phyloP scores from a whole-genome alignment of 2,113 vertebrate genomes.

The Rhagologus leucostigma region DNA sequence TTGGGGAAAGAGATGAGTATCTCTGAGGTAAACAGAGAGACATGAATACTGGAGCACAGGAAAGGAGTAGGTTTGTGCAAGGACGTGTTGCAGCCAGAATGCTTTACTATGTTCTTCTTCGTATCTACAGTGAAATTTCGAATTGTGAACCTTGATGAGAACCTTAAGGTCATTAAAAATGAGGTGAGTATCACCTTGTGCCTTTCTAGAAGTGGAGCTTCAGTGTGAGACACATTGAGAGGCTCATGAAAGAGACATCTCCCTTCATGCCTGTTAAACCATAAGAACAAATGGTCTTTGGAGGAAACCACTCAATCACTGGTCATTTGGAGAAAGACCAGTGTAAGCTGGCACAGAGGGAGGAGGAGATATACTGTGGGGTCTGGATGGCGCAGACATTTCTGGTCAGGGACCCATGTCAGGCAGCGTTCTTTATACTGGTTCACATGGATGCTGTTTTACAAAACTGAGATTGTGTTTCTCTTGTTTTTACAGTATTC shows the following conservation, averaged over 20 bases:
- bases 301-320: background rate
- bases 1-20: background rate
- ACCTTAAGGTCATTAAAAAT: slow-evolving; percentile 30
- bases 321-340: background rate
- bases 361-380: background rate
- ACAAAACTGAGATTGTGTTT: background rate
- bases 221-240: background rate
- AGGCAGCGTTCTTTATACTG: background rate
- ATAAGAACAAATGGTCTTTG: background rate
- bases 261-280: background rate
- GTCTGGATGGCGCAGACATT: background rate
- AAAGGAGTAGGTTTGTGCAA: background rate
- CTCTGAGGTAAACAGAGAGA: background rate
- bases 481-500: slow-evolving; percentile 25
- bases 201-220: background rate
- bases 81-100: background rate
- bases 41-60: background rate
- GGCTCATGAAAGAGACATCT: background rate
- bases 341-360: background rate
- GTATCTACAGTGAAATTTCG: slow-evolving; percentile 35
- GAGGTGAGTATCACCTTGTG: background rate
- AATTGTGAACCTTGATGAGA: slow-evolving; percentile 25
- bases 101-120: background rate
- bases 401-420: background rate
- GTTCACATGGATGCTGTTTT: background rate